Conservation (phyloP, 2,113 vertebrate species). For the Dunckerocampus dactyliophorus region DNA sequence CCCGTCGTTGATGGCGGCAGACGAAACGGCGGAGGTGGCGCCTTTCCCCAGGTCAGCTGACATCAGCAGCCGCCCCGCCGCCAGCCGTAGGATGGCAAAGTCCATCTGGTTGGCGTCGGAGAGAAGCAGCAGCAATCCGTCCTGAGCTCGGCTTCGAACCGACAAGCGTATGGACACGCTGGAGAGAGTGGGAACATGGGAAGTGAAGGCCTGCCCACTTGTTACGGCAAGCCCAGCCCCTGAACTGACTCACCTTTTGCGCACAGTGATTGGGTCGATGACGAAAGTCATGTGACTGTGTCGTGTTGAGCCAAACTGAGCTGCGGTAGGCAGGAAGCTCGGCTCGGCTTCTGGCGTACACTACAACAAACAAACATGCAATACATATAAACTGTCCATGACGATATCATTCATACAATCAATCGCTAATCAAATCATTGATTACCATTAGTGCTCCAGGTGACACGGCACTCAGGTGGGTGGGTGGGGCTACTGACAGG, state of each 20-base stretch:
- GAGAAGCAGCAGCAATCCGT: slow-evolving; percentile 82
- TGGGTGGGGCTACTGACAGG: slow-evolving; percentile 38
- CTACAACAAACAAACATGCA: slow-evolving; percentile 21
- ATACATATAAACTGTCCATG: no score
- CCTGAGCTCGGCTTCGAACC: slow-evolving; percentile 78
- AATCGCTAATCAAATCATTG: background rate
- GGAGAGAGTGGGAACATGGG: background rate
- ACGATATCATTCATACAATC: background rate
- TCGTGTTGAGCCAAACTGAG: slow-evolving; percentile 82
- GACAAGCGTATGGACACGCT: slow-evolving; percentile 81
- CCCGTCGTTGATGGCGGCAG: slow-evolving; percentile 77
- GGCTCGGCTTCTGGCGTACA: slow-evolving; percentile 67
- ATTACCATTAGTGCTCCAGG: slow-evolving; percentile 48
- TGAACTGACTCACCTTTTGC: slow-evolving; percentile 74
- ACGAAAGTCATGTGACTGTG: slow-evolving; percentile 83
- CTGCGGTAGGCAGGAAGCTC: slow-evolving; percentile 61
- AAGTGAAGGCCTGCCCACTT: background rate
- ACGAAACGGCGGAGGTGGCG: slow-evolving; percentile 73
- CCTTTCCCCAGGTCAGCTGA: slow-evolving; percentile 88
- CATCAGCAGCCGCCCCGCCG: slow-evolving; percentile 74
- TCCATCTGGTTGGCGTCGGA: slow-evolving; percentile 85
- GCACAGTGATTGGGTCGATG: slow-evolving; percentile 76
- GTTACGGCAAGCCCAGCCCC: background rate
- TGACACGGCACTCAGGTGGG: slow-evolving; percentile 39
- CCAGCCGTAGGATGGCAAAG: slow-evolving; percentile 80